Evolutionary conservation across 2,113 vertebrate genomes (phyloP), one percentile per base, ranked within the genome.

Genomic region (Cranoglanis bouderius): DNA sequence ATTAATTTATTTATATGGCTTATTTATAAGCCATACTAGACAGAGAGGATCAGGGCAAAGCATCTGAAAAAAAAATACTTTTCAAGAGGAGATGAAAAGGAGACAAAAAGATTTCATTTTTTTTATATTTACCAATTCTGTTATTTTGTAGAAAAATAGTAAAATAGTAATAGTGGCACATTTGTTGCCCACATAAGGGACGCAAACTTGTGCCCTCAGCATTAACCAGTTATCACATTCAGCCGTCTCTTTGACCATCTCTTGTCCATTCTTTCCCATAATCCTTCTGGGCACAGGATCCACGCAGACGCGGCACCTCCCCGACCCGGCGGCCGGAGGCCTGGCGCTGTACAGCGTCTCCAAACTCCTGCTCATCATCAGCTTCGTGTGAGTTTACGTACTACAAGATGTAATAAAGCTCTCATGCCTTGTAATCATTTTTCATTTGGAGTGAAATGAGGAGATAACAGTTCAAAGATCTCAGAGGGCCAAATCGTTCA

Each of bases 281-380:
- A 57, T 65, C 46, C 32, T 38, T 3, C 14, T 35, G 35, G 21
- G 38, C 61, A 3, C 92, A 97, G 98, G 98, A 92, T 99, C 98
- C 96, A 99, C 98, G 1, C 98, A 99, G 93, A 99, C 98, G 24
- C 94, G 97, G 93, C 97, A 97, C 90, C 92, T 96, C 93, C 96
- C 97, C 0, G 97, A 98, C 89, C 97, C 97, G 70, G 94, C 95
- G 90, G 92, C 96, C 16, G 95, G 92, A 0, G 95, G 97, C 89
- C 95, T 98, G 88, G 97, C 97, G 59, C 95, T 99, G 57, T 98
- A 98, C 95, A 98, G 97, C 1, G 97, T 99, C 92, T 99, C 98
- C 93, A 99, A 97, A 94, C 95, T 99, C 90, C 96, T 99, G 92
- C 96, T 99, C 90, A 95, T 99, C 93, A 97, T 99, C 95, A 99